A percentile compares a stretch with the other conserved stretches of the same genome.
Evolutionary conservation across 2,888 invertebrate genomes (phyloP).

Genomic region (Aplocera efformata): DNA sequence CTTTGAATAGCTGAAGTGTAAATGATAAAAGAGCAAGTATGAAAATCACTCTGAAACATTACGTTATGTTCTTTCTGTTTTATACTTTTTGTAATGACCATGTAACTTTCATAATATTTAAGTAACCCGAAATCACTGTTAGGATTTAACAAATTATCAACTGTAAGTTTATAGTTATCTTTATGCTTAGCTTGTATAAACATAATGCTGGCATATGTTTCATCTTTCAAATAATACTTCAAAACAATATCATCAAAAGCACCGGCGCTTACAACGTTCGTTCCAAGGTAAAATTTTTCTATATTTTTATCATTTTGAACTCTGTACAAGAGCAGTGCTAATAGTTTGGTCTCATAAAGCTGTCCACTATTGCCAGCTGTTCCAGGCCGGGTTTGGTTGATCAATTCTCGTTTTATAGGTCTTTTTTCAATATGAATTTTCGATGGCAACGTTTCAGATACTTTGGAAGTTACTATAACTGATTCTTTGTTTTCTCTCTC

Average conservation of each 20-base stretch:
- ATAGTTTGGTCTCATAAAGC: constrained; percentile 8
- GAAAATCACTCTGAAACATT: constrained; percentile 1
- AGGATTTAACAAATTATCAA: neutral
- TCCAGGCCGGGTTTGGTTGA: constrained; percentile 3
- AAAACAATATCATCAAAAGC: constrained; percentile 34
- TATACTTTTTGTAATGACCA: neutral
- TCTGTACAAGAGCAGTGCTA: constrained; percentile 6
- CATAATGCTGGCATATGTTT: constrained; percentile 17
- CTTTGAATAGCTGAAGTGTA: constrained; percentile 6
- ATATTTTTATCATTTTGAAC: constrained; percentile 16
- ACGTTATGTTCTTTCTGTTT: neutral
- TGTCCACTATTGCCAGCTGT: constrained; percentile 9
- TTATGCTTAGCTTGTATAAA: constrained; percentile 31
- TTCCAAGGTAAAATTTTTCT: constrained; percentile 6
- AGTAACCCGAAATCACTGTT: constrained; percentile 5
- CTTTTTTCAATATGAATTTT: neutral
- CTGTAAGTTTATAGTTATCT: constrained; percentile 7
- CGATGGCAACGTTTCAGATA: neutral
- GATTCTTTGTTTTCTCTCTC: neutral
- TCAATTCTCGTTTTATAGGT: neutral
- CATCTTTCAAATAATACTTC: constrained; percentile 21
- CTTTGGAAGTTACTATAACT: neutral
- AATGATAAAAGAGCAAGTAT: constrained; percentile 6
- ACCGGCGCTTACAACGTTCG: constrained; percentile 23
- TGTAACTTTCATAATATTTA: constrained; percentile 10